Evolutionary conservation across 1,140 invertebrate species (phyloP).

Genomic region (Marisa cornuarietis): DNA sequence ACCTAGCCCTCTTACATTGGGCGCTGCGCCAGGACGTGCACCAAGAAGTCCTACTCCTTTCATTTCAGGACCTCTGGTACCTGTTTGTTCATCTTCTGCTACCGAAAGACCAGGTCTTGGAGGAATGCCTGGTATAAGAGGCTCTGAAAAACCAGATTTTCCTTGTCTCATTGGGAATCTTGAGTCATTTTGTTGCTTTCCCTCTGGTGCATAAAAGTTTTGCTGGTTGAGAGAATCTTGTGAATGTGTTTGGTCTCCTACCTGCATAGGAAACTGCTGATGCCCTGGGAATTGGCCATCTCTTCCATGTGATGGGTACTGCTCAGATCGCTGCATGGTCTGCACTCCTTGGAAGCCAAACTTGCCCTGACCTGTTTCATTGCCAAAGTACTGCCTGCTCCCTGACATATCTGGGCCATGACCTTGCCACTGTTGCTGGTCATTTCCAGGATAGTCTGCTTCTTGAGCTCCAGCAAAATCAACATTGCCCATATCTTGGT

Average conservation of each 20-base stretch:
- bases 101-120: not conserved
- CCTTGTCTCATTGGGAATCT: slow-evolving; percentile 3
- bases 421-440: slow-evolving; percentile 18
- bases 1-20: no score
- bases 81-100: not conserved
- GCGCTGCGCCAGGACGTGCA: no score
- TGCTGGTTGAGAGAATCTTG: slow-evolving; percentile 3
- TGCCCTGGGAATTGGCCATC: not conserved
- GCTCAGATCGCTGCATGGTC: not conserved
- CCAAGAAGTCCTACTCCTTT: slow-evolving; percentile 1
- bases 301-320: not conserved
- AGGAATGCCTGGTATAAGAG: not conserved
- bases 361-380: not conserved
- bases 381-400: slow-evolving; percentile 10
- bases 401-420: slow-evolving; percentile 1
- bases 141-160: not conserved
- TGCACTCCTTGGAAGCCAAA: not conserved
- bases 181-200: not conserved
- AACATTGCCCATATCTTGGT: no score
- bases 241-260: not conserved
- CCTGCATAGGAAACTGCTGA: slow-evolving; percentile 1
- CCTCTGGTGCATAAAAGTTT: slow-evolving; percentile 6
- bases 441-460: slow-evolving; percentile 6
- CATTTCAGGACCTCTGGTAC: not conserved
- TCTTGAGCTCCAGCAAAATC: not conserved